These are phyloP conservation scores for Lepidocolaptes lacrymiger DNA, from an alignment of 2,797 vertebrate species.

Conservation along the genomic window DNA sequence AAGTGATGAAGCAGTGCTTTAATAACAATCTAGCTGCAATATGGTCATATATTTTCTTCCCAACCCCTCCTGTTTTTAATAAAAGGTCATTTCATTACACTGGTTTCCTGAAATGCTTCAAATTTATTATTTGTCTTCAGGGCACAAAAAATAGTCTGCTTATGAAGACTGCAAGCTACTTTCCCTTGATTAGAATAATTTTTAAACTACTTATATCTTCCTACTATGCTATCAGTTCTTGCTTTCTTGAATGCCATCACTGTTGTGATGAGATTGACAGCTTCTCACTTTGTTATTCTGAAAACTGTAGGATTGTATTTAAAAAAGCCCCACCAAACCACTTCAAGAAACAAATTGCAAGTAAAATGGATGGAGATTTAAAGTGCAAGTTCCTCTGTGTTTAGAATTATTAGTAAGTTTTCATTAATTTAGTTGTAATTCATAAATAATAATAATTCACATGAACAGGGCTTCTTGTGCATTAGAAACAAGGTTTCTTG, in stretches of 20 bases:
- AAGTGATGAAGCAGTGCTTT: background rate
- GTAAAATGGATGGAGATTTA: background rate
- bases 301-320: background rate
- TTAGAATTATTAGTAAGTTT: background rate
- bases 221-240: background rate
- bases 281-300: background rate
- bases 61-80: background rate
- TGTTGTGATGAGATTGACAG: constrained; percentile 23
- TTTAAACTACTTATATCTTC: constrained; percentile 35
- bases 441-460: background rate
- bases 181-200: constrained; percentile 44
- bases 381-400: background rate
- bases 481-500: background rate
- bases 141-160: constrained; percentile 39
- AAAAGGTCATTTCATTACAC: constrained; percentile 58
- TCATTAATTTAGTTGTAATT: background rate
- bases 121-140: constrained; percentile 39
- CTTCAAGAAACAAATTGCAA: background rate
- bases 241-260: background rate
- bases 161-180: constrained; percentile 14
- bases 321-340: background rate
- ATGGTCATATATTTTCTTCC: background rate
- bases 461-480: background rate
- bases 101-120: constrained; percentile 28
- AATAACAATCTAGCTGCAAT: constrained; percentile 17